Conservation (phyloP, 1,140 invertebrate species). For the Gryllus bimaculatus region DNA sequence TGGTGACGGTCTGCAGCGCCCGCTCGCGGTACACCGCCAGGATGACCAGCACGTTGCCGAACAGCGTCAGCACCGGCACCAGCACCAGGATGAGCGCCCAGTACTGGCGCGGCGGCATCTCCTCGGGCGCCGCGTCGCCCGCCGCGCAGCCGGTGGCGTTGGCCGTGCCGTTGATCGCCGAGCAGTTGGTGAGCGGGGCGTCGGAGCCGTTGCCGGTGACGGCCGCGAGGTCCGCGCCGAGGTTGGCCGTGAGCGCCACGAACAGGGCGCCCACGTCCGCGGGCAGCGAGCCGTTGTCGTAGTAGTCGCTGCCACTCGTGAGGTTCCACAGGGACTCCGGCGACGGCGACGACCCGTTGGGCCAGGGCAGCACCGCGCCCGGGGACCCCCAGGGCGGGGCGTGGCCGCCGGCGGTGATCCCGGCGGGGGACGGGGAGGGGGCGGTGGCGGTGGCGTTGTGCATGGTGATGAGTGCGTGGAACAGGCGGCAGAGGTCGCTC, state of each 20-base stretch:
- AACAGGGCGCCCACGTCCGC: background rate
- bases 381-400: no score
- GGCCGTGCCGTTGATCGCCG: background rate
- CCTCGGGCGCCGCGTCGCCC: background rate
- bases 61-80: constrained; percentile 87
- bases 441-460: no score
- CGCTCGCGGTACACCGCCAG: constrained; percentile 84
- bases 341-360: background rate
- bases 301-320: background rate
- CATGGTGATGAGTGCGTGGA: no score
- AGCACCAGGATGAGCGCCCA: constrained; percentile 79
- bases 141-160: background rate
- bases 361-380: no score
- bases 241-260: background rate
- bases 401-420: no score
- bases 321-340: background rate
- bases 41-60: constrained; percentile 95
- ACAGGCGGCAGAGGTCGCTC: no score
- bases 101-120: constrained; percentile 50
- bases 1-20: constrained; percentile 87
- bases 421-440: no score
- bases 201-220: background rate
- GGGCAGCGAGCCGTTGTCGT: background rate
- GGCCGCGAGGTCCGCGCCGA: background rate
- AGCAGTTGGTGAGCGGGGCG: background rate